Evolutionary conservation across 1,140 invertebrate species (phyloP).

Genomic region (Anastrepha obliqua): DNA sequence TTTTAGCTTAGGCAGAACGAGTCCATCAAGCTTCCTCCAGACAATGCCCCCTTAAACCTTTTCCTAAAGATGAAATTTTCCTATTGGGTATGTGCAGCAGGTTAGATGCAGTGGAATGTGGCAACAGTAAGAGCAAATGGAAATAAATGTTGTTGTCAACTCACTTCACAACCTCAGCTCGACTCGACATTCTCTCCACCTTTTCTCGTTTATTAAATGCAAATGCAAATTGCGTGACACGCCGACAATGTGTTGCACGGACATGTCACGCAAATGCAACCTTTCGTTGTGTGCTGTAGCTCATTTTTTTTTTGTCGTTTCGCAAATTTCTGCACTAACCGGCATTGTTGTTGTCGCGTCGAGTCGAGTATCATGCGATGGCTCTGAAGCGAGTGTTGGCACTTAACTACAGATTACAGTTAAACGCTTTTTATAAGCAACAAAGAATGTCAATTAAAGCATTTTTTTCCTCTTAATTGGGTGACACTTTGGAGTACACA

Average conservation of each 20-base stretch:
- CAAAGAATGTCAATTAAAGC: background rate
- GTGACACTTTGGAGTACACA: background rate
- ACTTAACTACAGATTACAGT: background rate
- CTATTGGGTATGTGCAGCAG: too few species aligned
- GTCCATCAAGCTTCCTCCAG: too few species aligned
- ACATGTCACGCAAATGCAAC: background rate
- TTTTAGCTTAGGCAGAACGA: too few species aligned
- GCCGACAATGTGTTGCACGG: background rate
- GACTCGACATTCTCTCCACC: background rate
- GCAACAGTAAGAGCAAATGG: too few species aligned
- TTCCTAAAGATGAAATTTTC: too few species aligned
- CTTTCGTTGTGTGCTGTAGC: too few species aligned
- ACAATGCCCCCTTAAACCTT: too few species aligned
- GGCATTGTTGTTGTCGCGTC: background rate
- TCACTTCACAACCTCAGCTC: background rate
- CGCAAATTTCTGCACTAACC: background rate
- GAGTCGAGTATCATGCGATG: too few species aligned
- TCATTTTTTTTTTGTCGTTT: background rate
- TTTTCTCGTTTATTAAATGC: background rate
- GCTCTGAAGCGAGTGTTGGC: background rate
- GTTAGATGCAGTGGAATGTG: too few species aligned
- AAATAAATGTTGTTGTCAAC: background rate
- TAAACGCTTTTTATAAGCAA: background rate
- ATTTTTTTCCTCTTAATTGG: background rate
- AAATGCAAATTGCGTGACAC: slow-evolving; percentile 13